Base-by-base conservation (phyloP, 2,888 invertebrate genomes). In the Stomorhina lunata region DNA sequence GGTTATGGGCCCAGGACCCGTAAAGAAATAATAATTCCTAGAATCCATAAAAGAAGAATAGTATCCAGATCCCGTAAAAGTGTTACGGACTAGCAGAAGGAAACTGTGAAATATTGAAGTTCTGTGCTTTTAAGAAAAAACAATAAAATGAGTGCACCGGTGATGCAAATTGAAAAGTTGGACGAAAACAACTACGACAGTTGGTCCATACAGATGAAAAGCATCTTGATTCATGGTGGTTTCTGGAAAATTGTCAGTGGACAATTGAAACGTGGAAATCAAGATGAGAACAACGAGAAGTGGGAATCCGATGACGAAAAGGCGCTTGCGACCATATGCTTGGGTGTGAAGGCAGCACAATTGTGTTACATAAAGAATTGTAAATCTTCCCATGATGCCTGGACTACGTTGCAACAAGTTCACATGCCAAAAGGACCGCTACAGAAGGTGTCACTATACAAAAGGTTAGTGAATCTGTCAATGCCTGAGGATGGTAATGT, bases 391-490 rank as follows among this genome's bases (percentile, higher is more conserved):
- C 20, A 59, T 57, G 79, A 79, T 27, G 79, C 84, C n/a, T 76
- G 76, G 76, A 32, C 10, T 3, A 73, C 53, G 27, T 17, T 72
- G 22, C 29, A 69, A 20, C 29, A 45, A 22, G 29, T 50, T 1
- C 40, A 75, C 27, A 57, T 57, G 55, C 65, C 73, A 1, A 61
- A 37, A 29, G 61, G 61, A 12, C 63, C 73, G 1, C n/a, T 75
- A n/a, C 59, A 68, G 20, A 82, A 82, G 12, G 82, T 82, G 1
- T 17, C 63, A 9, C 32, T 84, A 9, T 80, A 79, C 37, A 79
- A 84, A 17, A 20, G 72, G 25, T 29, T 84, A 10, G 20, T 84
- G n/a, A 81, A 66, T 29, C 15, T 79, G 10, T 43, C 66, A 22
- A 81, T 84, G 81, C 15, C 1, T 10, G 10, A 55, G 7, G 40